phyloP scores from a whole-genome alignment of 2,797 vertebrate genomes.

The Poecile montanus region DNA sequence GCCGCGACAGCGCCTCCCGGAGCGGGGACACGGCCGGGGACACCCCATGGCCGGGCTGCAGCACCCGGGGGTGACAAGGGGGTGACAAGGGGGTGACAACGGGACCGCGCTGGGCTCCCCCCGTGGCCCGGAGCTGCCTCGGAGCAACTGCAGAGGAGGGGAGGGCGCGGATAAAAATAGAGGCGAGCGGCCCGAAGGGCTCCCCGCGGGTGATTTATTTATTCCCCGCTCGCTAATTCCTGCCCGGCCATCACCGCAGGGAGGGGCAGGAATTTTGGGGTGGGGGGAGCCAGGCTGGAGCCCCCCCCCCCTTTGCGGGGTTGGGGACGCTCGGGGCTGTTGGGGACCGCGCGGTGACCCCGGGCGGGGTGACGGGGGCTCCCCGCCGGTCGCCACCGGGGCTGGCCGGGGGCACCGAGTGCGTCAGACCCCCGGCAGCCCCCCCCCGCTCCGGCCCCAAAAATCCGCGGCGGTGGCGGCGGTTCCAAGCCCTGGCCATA shows the following conservation, averaged over 20 bases:
- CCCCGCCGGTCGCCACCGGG: neutral
- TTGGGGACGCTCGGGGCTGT: too few species aligned
- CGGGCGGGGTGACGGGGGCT: neutral
- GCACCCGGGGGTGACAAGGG: neutral
- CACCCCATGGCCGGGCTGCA: fast-evolving
- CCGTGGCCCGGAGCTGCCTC: neutral
- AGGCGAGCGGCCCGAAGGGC: neutral
- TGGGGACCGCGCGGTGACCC: neutral
- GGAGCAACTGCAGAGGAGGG: constrained; percentile 50
- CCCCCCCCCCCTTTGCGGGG: too few species aligned
- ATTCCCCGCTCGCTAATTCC: neutral
- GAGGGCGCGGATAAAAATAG: constrained; percentile 46
- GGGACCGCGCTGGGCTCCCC: neutral
- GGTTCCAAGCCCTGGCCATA: neutral
- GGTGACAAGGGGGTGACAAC: neutral
- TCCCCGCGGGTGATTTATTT: constrained; percentile 32
- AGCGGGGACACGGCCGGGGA: neutral
- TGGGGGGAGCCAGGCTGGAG: neutral
- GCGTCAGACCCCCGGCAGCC: neutral
- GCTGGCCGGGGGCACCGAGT: neutral
- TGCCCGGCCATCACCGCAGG: neutral
- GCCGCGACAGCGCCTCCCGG: neutral
- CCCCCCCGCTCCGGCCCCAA: neutral
- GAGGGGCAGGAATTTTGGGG: neutral
- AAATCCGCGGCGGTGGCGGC: neutral